These are phyloP conservation scores for Eucriotettix oculatus DNA, from an alignment of 2,888 invertebrate genomes.

Conservation along the genomic window DNA sequence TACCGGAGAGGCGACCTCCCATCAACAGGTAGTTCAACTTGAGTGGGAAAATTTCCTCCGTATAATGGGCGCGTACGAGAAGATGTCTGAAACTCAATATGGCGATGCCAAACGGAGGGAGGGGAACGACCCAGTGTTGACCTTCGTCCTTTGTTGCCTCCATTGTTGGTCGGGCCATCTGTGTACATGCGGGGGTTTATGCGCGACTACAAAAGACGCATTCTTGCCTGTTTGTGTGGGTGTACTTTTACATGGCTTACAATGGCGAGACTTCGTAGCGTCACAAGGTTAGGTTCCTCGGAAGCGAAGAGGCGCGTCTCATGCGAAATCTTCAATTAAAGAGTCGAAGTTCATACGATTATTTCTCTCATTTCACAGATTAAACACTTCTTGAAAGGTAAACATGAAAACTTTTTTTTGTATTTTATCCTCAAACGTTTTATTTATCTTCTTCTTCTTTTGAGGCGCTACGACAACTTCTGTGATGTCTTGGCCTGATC, in stretches of 20 bases:
- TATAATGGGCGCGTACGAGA: not conserved
- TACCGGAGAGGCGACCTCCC: not conserved
- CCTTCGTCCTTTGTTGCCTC: not conserved
- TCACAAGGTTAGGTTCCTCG: not conserved
- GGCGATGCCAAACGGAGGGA: not conserved
- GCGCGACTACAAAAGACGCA: not conserved
- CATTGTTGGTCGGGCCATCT: not conserved
- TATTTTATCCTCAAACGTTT: too few species aligned
- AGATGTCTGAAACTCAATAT: not conserved
- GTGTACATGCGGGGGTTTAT: not conserved
- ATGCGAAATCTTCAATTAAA: too few species aligned
- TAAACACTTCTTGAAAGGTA: too few species aligned
- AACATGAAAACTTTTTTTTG: too few species aligned
- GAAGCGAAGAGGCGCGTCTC: too few species aligned
- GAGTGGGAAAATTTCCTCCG: not conserved
- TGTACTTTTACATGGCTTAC: not conserved
- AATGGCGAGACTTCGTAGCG: not conserved
- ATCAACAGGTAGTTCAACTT: not conserved
- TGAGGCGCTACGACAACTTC: too few species aligned
- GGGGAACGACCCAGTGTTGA: not conserved
- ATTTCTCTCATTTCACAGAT: too few species aligned
- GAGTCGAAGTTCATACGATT: too few species aligned
- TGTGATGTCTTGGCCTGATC: too few species aligned
- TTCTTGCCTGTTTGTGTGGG: not conserved
- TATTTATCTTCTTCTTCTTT: too few species aligned